Evolutionary conservation across 1,140 invertebrate genomes (phyloP).

Genomic region (Drosophila saltans): DNA sequence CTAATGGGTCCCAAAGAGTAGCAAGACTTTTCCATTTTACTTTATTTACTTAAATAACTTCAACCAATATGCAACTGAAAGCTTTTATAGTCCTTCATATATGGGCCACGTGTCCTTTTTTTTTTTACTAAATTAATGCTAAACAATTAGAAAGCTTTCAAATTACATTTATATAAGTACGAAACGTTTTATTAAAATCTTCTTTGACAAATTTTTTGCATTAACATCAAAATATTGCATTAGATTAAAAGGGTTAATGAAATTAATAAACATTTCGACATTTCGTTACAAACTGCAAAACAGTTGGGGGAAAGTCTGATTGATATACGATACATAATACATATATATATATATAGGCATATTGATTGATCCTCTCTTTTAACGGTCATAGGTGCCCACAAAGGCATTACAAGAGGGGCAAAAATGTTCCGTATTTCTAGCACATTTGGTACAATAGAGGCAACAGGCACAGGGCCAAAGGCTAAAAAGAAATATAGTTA

Average conservation of each 20-base stretch:
- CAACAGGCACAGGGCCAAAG: constrained; percentile 86
- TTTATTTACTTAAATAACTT: no score
- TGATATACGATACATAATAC: neutral
- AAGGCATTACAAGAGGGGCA: constrained; percentile 87
- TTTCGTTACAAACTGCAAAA: constrained; percentile 14
- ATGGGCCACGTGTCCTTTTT: neutral
- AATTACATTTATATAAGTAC: neutral
- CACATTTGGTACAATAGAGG: constrained; percentile 87
- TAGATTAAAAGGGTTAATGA: constrained; percentile 1
- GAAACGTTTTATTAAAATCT: neutral
- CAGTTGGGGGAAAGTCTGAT: constrained; percentile 14
- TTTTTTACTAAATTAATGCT: constrained; percentile 2
- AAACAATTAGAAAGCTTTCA: neutral
- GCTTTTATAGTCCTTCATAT: neutral
- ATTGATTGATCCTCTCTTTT: neutral
- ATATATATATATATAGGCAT: no score
- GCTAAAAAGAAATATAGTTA: constrained; percentile 56
- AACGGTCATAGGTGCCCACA: constrained; percentile 85
- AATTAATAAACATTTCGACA: neutral
- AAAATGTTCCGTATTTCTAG: constrained; percentile 86
- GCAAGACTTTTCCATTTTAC: neutral
- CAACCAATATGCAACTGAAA: no score
- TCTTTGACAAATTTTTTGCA: constrained; percentile 26
- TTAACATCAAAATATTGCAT: constrained; percentile 41
- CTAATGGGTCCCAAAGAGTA: neutral